Evolutionary conservation across 2,888 invertebrate genomes (phyloP).

Genomic region (Trichopria drosophilae): DNA sequence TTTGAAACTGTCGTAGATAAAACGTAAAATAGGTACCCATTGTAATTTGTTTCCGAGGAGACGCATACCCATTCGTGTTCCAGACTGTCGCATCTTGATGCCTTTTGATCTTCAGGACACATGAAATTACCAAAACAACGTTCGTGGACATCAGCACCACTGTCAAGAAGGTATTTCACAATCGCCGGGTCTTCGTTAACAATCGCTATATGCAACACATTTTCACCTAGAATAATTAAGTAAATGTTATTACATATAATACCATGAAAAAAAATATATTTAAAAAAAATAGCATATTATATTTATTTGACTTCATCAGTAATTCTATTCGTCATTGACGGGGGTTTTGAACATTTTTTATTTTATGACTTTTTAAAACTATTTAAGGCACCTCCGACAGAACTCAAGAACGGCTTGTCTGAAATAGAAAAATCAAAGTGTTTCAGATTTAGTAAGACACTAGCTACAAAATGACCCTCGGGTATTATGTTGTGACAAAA

Average conservation of each 20-base stretch:
- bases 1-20: too few relatives aligned
- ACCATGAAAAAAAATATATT: slow-evolving; percentile 23
- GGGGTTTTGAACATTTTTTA: too few relatives aligned
- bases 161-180: slow-evolving; percentile 92
- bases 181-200: slow-evolving; percentile 98
- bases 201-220: slow-evolving; percentile 94
- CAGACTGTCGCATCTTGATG: slow-evolving; percentile 79
- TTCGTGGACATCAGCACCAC: slow-evolving; percentile 88
- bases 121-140: slow-evolving; percentile 96
- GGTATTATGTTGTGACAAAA: too few relatives aligned
- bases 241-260: neutral
- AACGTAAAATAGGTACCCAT: slow-evolving; percentile 66
- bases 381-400: too few relatives aligned
- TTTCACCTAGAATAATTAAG: slow-evolving; percentile 71
- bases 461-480: too few relatives aligned
- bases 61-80: slow-evolving; percentile 93
- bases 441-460: too few relatives aligned
- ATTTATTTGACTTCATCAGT: too few relatives aligned
- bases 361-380: too few relatives aligned
- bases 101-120: slow-evolving; percentile 97
- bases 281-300: slow-evolving; percentile 13
- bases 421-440: too few relatives aligned
- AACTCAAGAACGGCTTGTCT: too few relatives aligned
- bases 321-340: too few relatives aligned
- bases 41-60: slow-evolving; percentile 78